These are phyloP conservation scores for Pseudomyrmex cubaensis DNA, from an alignment of 1,140 invertebrate species.

Conservation along the genomic window DNA sequence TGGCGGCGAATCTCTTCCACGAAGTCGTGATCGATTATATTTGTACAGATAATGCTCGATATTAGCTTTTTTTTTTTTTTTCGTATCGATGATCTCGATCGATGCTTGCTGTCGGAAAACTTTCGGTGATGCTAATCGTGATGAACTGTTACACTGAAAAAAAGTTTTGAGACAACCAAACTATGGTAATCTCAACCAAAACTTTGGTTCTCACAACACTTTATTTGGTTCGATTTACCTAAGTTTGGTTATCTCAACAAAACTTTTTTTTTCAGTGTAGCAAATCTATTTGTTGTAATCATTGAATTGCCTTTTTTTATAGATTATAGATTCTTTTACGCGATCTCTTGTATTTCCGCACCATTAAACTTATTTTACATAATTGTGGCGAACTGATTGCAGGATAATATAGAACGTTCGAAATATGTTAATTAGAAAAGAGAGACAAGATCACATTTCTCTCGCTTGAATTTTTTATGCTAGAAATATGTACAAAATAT, in stretches of 20 bases:
- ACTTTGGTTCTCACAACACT: too few species aligned
- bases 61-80: background rate
- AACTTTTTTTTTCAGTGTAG: too few species aligned
- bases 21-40: conserved; percentile 72
- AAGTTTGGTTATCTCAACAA: too few species aligned
- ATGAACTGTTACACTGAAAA: too few species aligned
- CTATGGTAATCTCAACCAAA: too few species aligned
- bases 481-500: too few species aligned
- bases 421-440: background rate
- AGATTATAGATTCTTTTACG: background rate
- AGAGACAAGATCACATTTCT: too few species aligned
- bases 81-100: background rate
- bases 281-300: conserved; percentile 17
- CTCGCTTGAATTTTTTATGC: too few species aligned
- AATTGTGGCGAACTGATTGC: background rate
- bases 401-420: background rate
- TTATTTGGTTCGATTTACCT: too few species aligned
- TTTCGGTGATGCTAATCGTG: conserved; percentile 9
- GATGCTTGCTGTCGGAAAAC: conserved; percentile 12
- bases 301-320: background rate
- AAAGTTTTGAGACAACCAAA: too few species aligned
- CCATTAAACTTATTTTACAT: background rate
- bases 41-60: conserved; percentile 23
- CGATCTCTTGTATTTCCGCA: background rate
- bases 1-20: conserved; percentile 82